These are phyloP conservation scores for Drosophila auraria DNA, from an alignment of 1,140 invertebrate species.

Conservation along the genomic window DNA sequence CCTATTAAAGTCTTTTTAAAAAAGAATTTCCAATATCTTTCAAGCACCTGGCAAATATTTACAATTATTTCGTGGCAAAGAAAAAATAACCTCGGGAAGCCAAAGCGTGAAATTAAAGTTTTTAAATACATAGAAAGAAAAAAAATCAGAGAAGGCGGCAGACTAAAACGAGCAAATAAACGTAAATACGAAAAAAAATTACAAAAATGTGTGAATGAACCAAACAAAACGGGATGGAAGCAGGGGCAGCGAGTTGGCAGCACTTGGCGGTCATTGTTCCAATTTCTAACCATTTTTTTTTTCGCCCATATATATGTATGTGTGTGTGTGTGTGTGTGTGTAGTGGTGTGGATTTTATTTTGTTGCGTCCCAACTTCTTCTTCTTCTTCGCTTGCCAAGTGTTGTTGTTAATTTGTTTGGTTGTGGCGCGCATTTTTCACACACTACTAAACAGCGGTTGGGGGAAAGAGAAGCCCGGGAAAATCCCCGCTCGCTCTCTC, in stretches of 20 bases:
- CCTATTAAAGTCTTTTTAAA: not conserved
- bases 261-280: slow-evolving; percentile 80
- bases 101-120: slow-evolving; percentile 60
- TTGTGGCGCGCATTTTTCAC: slow-evolving; percentile 66
- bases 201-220: slow-evolving; percentile 75
- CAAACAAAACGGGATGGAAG: slow-evolving; percentile 34
- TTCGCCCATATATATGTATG: slow-evolving; percentile 9
- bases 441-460: slow-evolving; percentile 59
- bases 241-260: slow-evolving; percentile 32
- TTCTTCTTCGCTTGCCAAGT: slow-evolving; percentile 62
- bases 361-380: slow-evolving; percentile 16
- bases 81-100: slow-evolving; percentile 6
- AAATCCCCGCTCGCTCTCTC: slow-evolving; percentile 20
- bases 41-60: slow-evolving; percentile 1
- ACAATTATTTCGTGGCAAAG: not conserved
- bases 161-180: slow-evolving; percentile 44
- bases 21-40: not conserved
- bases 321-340: slow-evolving; percentile 20
- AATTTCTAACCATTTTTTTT: slow-evolving; percentile 76
- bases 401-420: slow-evolving; percentile 81
- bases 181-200: slow-evolving; percentile 35
- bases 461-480: slow-evolving; percentile 1
- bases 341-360: slow-evolving; percentile 35
- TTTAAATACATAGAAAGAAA: slow-evolving; percentile 47
- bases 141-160: slow-evolving; percentile 13